Conservation (phyloP, 1,140 invertebrate species). For the Trialeurodes vaporariorum region DNA sequence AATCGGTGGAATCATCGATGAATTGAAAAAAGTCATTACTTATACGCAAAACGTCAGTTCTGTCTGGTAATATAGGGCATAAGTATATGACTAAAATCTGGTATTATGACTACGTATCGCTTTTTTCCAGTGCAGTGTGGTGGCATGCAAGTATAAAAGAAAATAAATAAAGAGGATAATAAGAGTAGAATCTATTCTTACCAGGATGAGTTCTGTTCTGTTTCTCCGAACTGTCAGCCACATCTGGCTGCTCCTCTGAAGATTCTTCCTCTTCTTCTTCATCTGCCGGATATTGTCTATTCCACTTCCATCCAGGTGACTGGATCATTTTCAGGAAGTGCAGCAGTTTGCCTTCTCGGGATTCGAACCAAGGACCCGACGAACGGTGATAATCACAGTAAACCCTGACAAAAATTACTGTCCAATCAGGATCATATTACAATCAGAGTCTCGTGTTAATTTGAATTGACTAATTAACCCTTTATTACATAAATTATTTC, state of each 20-base stretch:
- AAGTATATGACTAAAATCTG: too few relatives aligned
- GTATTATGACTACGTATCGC: too few relatives aligned
- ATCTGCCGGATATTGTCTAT: constrained; percentile 12
- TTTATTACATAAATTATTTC: too few relatives aligned
- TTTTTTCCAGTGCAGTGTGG: too few relatives aligned
- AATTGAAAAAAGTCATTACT: too few relatives aligned
- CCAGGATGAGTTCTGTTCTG: neutral
- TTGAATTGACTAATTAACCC: neutral
- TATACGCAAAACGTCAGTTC: too few relatives aligned
- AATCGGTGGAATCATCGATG: too few relatives aligned
- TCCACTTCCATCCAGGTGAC: constrained; percentile 15
- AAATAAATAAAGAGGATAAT: too few relatives aligned
- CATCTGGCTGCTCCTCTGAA: neutral
- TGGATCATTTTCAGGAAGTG: constrained; percentile 55
- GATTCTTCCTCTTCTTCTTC: neutral
- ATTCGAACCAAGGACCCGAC: constrained; percentile 54
- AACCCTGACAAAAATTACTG: constrained; percentile 40
- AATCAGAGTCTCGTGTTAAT: neutral
- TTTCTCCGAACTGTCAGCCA: neutral
- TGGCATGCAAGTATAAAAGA: too few relatives aligned
- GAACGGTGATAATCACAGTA: constrained; percentile 80
- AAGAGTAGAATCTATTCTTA: too few relatives aligned
- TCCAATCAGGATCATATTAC: constrained; percentile 9
- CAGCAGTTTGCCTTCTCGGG: constrained; percentile 55
- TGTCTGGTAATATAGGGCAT: too few relatives aligned